A percentile compares a stretch with the other conserved stretches of the same genome.
Evolutionary conservation across 2,888 invertebrate species (phyloP).

Genomic region (Drosophila stalkeri): DNA sequence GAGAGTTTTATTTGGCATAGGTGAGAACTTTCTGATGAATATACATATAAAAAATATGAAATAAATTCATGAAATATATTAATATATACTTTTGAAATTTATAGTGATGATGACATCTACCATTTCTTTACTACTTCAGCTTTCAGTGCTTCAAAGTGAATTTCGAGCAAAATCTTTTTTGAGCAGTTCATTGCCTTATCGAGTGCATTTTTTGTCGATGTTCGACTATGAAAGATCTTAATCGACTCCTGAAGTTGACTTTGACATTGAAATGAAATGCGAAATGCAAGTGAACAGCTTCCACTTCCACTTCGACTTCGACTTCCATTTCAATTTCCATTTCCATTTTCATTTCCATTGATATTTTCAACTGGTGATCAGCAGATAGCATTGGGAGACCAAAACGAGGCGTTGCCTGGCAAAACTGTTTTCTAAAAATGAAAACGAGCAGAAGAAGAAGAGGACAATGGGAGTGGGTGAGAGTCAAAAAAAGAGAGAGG

Average conservation of each 20-base stretch:
- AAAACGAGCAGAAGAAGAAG: conserved; percentile 34
- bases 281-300: conserved; percentile 15
- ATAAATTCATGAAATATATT: too few species aligned
- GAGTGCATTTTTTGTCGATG: not conserved
- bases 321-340: conserved; percentile 12
- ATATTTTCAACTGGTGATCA: conserved; percentile 14
- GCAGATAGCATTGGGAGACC: conserved; percentile 22
- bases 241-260: not conserved
- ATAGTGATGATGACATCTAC: too few species aligned
- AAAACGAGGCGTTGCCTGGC: conserved; percentile 29
- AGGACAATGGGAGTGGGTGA: conserved; percentile 8
- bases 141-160: not conserved
- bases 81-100: too few species aligned
- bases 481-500: not conserved
- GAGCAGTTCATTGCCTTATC: not conserved
- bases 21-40: not conserved
- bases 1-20: not conserved
- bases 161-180: not conserved
- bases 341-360: conserved; percentile 28
- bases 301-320: conserved; percentile 16
- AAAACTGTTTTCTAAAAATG: conserved; percentile 44
- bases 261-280: conserved; percentile 13
- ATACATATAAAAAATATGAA: not conserved
- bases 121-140: too few species aligned
- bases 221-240: not conserved